These are phyloP conservation scores for Zingel zingel DNA, from an alignment of 2,113 vertebrate genomes.

Conservation along the genomic window DNA sequence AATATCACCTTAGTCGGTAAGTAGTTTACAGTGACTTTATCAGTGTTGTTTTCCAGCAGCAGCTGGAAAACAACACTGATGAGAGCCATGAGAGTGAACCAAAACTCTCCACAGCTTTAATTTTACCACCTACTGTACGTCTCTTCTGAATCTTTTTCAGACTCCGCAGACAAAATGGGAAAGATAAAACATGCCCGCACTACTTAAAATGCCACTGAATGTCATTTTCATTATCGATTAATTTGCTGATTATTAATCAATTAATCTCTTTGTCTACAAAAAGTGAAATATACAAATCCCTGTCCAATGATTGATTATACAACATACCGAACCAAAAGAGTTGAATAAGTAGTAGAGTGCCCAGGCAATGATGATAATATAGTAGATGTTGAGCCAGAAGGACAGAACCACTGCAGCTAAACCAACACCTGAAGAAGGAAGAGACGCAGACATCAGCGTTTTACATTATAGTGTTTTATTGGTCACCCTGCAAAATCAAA, in stretches of 20 bases:
- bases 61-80: neutral
- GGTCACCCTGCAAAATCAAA: neutral
- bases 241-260: neutral
- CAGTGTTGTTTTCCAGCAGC: too few species aligned
- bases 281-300: neutral
- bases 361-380: slow-evolving; percentile 94
- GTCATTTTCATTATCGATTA: neutral
- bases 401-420: slow-evolving; percentile 90
- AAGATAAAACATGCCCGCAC: neutral
- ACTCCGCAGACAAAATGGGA: neutral
- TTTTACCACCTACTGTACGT: too few species aligned
- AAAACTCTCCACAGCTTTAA: neutral
- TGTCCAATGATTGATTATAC: neutral
- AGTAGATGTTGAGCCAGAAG: slow-evolving; percentile 95
- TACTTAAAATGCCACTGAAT: neutral
- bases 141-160: neutral
- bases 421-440: slow-evolving; percentile 85
- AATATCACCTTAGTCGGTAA: neutral
- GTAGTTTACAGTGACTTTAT: neutral
- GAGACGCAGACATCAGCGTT: neutral
- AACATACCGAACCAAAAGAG: slow-evolving; percentile 87
- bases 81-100: neutral
- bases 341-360: slow-evolving; percentile 93
- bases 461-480: neutral
- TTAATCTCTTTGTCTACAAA: neutral